Evolutionary conservation across 2,888 invertebrate genomes (phyloP).

Genomic region (Mechanitis mazaeus): DNA sequence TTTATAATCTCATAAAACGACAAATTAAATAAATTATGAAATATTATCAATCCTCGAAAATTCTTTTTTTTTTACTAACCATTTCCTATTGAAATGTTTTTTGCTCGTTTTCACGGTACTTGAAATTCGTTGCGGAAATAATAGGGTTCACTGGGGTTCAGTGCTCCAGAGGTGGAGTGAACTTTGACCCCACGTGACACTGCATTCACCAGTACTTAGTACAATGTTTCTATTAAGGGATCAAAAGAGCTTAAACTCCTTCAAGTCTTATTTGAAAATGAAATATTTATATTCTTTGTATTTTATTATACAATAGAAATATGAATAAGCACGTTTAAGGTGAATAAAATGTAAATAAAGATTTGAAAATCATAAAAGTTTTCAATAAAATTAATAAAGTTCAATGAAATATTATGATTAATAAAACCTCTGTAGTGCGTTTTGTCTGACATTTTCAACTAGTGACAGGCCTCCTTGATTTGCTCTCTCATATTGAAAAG

Average conservation of each 20-base stretch:
- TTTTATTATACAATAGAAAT: background rate
- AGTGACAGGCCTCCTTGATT: no score
- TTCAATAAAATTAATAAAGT: no score
- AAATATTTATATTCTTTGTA: background rate
- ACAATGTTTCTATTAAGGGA: constrained; percentile 7
- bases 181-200: constrained; percentile 40
- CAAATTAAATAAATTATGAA: no score
- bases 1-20: no score
- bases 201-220: constrained; percentile 31
- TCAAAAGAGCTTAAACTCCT: constrained; percentile 2
- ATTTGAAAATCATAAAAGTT: background rate
- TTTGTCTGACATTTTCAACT: no score
- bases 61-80: background rate
- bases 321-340: constrained; percentile 5
- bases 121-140: constrained; percentile 16
- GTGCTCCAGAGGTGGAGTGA: constrained; percentile 32
- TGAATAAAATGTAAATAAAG: constrained; percentile 14
- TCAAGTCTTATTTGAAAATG: background rate
- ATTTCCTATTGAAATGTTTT: background rate
- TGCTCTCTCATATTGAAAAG: no score
- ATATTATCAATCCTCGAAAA: background rate
- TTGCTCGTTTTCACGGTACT: constrained; percentile 6
- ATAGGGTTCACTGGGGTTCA: constrained; percentile 34
- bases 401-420: no score
- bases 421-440: no score